A percentile compares a stretch with the other conserved stretches of the same genome.
phyloP scores from a whole-genome alignment of 2,797 vertebrate species.

The Diglossa cyanea region DNA sequence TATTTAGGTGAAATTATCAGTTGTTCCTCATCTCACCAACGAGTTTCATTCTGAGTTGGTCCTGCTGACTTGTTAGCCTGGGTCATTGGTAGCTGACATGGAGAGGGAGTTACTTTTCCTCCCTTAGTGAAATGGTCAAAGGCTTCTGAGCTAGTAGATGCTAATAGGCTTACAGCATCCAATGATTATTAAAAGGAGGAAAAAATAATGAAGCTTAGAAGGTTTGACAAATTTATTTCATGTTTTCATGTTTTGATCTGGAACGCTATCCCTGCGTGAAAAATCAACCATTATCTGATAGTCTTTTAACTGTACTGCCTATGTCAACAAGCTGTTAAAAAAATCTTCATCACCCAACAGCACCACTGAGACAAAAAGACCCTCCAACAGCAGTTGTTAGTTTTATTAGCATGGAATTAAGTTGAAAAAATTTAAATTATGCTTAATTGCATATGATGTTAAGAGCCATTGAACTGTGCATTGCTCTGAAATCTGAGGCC shows the following conservation, averaged over 20 bases:
- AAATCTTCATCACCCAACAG: background rate
- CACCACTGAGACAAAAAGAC: background rate
- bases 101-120: background rate
- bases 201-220: background rate
- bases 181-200: background rate
- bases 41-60: background rate
- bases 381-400: background rate
- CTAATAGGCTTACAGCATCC: background rate
- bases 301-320: background rate
- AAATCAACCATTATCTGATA: background rate
- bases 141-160: background rate
- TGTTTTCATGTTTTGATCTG: background rate
- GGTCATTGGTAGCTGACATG: background rate
- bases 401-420: background rate
- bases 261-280: background rate
- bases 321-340: background rate
- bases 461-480: background rate
- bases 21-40: background rate
- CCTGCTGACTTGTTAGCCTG: background rate
- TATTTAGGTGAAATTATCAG: background rate
- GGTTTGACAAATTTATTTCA: background rate
- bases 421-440: background rate
- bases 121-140: background rate
- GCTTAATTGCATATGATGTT: background rate
- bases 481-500: background rate